Percentiles rank a stretch among this genome's conserved stretches.
phyloP scores from a whole-genome alignment of 2,888 invertebrate species.

The Erebia epiphron region DNA sequence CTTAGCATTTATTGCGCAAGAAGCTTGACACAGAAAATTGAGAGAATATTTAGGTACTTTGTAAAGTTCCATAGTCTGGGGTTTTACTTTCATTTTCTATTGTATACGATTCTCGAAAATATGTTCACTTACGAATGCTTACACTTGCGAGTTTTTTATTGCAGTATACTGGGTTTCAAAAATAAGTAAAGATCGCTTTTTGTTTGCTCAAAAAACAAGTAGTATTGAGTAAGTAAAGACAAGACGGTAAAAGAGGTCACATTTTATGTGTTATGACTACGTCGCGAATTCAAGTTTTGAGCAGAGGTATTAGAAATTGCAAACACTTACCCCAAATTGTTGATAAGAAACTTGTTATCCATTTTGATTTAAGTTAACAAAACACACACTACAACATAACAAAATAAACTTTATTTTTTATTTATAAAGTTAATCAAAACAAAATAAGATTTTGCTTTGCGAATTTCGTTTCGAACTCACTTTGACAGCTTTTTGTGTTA shows the following conservation, averaged over 20 bases:
- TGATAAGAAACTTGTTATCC: conserved; percentile 70
- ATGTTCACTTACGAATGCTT: too few species aligned
- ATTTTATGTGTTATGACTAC: conserved; percentile 42
- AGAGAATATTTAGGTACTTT: not conserved
- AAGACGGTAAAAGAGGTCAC: conserved; percentile 45
- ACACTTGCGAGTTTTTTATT: not conserved
- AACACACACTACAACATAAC: conserved; percentile 38
- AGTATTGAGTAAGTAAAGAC: conserved; percentile 14
- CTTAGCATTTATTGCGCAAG: conserved; percentile 5
- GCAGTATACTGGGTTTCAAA: not conserved
- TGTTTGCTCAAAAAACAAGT: conserved; percentile 1
- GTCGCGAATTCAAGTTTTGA: conserved; percentile 33
- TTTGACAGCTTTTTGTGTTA: too few species aligned
- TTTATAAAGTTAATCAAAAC: conserved; percentile 7
- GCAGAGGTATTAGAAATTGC: conserved; percentile 31
- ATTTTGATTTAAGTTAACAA: conserved; percentile 48
- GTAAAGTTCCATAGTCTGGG: not conserved
- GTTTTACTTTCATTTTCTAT: conserved; percentile 1
- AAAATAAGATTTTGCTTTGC: conserved; percentile 12
- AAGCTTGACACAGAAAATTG: not conserved
- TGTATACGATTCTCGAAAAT: not conserved
- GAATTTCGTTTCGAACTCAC: not conserved
- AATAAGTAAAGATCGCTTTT: not conserved
- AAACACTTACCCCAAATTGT: conserved; percentile 67
- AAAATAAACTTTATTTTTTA: conserved; percentile 5